Evolutionary conservation across 2,888 invertebrate species (phyloP).

Genomic region (Drosophila rellima): DNA sequence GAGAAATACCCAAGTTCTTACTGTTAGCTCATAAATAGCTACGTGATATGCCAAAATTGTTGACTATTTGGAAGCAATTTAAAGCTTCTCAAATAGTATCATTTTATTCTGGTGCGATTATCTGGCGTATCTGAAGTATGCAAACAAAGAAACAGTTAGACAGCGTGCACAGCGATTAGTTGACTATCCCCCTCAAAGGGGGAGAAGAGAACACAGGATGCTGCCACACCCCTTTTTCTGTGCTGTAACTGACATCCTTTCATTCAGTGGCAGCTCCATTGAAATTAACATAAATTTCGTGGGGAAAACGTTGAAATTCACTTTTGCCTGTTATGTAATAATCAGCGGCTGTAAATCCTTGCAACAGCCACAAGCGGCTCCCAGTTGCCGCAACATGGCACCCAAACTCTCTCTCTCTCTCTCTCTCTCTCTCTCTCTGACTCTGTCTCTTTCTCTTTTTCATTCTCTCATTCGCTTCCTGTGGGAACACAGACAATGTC

Average conservation of each 20-base stretch:
- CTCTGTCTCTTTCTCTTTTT: constrained; percentile 6
- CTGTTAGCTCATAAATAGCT: constrained; percentile 4
- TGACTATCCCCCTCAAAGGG: constrained; percentile 1
- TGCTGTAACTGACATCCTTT: constrained; percentile 39
- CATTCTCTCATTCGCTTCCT: too few relatives aligned
- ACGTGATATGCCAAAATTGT: not conserved
- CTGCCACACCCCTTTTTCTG: constrained; percentile 17
- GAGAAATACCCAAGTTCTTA: not conserved
- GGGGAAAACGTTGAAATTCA: constrained; percentile 67
- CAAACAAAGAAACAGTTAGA: constrained; percentile 31
- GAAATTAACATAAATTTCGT: constrained; percentile 76
- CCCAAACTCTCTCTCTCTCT: not conserved
- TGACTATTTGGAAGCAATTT: constrained; percentile 6
- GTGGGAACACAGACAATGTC: constrained; percentile 13
- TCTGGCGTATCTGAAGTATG: constrained; percentile 9
- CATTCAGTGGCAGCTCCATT: constrained; percentile 35
- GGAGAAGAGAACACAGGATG: not conserved
- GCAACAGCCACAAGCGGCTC: constrained; percentile 46
- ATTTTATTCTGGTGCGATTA: not conserved
- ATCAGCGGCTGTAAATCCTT: constrained; percentile 70
- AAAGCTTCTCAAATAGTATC: constrained; percentile 9
- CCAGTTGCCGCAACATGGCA: constrained; percentile 12
- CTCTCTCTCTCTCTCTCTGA: not conserved
- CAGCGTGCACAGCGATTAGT: constrained; percentile 31
- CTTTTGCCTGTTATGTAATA: constrained; percentile 68